Percentiles rank a stretch among this genome's conserved stretches.
Evolutionary conservation across 2,797 vertebrate species (phyloP).

Genomic region (Pelobates cultripes): DNA sequence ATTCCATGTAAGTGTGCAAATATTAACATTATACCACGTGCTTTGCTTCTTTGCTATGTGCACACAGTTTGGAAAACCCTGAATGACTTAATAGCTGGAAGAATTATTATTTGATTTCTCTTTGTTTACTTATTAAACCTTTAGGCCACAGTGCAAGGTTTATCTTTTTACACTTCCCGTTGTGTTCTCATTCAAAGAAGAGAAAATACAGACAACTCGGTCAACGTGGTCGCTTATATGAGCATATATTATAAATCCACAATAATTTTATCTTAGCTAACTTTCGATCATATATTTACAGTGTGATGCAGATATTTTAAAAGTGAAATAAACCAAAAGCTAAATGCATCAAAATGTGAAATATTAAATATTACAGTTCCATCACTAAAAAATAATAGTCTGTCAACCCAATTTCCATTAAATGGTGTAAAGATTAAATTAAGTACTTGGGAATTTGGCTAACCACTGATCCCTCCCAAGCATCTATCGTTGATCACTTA

Average conservation of each 20-base stretch:
- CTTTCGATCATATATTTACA: no score
- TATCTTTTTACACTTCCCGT: not conserved
- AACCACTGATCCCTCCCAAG: no score
- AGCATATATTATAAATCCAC: not conserved
- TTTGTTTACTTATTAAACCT: constrained; percentile 12
- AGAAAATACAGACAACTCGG: not conserved
- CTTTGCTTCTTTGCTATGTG: not conserved
- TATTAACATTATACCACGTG: not conserved
- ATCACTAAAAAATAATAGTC: no score
- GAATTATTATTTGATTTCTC: not conserved
- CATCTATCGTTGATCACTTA: no score
- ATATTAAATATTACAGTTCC: no score
- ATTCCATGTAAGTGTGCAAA: not conserved
- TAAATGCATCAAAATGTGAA: no score
- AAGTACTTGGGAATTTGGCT: no score
- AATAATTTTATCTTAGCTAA: not conserved
- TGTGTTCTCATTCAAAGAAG: not conserved
- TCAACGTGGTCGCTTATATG: not conserved
- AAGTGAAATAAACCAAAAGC: not conserved
- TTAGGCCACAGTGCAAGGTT: not conserved
- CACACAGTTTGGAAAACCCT: not conserved
- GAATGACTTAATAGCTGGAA: not conserved
- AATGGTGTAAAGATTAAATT: no score
- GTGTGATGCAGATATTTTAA: no score
- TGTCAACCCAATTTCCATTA: no score